Conservation (phyloP, 2,888 invertebrate species). For the Hypselothyrea guttata region DNA sequence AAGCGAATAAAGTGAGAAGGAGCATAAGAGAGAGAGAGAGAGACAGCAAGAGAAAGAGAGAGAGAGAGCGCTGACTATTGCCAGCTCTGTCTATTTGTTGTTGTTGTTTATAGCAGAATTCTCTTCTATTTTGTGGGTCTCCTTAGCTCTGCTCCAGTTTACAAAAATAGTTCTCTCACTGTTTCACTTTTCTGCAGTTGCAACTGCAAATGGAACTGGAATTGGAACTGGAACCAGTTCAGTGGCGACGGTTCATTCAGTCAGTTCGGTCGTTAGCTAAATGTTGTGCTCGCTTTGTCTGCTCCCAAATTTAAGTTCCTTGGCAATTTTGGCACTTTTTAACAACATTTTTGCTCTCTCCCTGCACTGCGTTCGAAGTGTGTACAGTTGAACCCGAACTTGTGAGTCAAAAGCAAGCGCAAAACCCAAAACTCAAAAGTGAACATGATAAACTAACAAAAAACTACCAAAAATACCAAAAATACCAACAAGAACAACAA, state of each 20-base stretch:
- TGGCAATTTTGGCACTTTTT: constrained; percentile 40
- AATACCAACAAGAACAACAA: constrained; percentile 16
- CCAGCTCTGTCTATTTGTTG: constrained; percentile 27
- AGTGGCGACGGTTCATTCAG: constrained; percentile 32
- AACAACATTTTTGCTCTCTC: too few relatives aligned
- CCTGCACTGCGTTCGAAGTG: constrained; percentile 14
- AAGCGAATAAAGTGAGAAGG: constrained; percentile 9
- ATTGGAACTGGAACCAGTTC: constrained; percentile 37
- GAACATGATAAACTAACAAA: constrained; percentile 20
- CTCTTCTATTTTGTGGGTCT: constrained; percentile 31
- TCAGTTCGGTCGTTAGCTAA: constrained; percentile 13
- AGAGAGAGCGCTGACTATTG: constrained; percentile 2
- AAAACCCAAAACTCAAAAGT: constrained; percentile 24
- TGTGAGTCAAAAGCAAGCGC: constrained; percentile 1
- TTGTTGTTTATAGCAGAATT: constrained; percentile 1
- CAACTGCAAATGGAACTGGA: constrained; percentile 4
- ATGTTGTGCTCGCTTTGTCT: constrained; percentile 2
- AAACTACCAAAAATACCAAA: constrained; percentile 8
- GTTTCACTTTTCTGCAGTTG: neutral
- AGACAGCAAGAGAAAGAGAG: neutral
- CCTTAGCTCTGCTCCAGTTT: constrained; percentile 40
- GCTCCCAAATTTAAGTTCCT: constrained; percentile 19
- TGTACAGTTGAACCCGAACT: constrained; percentile 32
- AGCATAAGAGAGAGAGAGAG: neutral
- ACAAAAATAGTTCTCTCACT: constrained; percentile 19